Evolutionary conservation across 2,888 invertebrate species (phyloP).

Genomic region (Clanis bilineata): DNA sequence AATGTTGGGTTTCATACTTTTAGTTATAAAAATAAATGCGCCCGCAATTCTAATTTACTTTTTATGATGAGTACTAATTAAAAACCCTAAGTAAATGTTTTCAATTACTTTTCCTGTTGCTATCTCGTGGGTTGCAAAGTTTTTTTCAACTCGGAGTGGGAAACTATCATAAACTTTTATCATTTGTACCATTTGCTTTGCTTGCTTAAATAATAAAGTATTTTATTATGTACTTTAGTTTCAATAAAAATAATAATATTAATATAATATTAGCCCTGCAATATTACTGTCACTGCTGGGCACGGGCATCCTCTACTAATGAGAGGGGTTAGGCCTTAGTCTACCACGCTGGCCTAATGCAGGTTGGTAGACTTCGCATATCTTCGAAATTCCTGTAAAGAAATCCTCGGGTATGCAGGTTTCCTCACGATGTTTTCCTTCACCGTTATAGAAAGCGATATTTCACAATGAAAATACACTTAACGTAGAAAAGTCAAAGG

Average conservation of each 20-base stretch:
- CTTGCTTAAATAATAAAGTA: too few relatives aligned
- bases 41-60: background rate
- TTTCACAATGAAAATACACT: too few relatives aligned
- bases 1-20: background rate
- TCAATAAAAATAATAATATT: background rate
- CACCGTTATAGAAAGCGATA: too few relatives aligned
- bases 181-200: background rate
- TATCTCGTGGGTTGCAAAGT: background rate
- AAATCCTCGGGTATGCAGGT: too few relatives aligned
- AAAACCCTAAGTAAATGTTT: background rate
- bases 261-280: background rate
- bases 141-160: background rate
- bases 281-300: too few relatives aligned
- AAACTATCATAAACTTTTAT: background rate
- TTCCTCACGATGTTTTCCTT: too few relatives aligned
- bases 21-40: background rate
- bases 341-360: too few relatives aligned
- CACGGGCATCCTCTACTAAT: too few relatives aligned
- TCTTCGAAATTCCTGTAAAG: too few relatives aligned
- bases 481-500: too few relatives aligned
- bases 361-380: too few relatives aligned
- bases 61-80: background rate
- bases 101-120: background rate
- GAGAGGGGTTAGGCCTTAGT: too few relatives aligned
- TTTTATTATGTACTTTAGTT: background rate